These are phyloP conservation scores for Erythrocebus patas DNA, from an alignment of 2,113 vertebrate genomes.

Conservation along the genomic window DNA sequence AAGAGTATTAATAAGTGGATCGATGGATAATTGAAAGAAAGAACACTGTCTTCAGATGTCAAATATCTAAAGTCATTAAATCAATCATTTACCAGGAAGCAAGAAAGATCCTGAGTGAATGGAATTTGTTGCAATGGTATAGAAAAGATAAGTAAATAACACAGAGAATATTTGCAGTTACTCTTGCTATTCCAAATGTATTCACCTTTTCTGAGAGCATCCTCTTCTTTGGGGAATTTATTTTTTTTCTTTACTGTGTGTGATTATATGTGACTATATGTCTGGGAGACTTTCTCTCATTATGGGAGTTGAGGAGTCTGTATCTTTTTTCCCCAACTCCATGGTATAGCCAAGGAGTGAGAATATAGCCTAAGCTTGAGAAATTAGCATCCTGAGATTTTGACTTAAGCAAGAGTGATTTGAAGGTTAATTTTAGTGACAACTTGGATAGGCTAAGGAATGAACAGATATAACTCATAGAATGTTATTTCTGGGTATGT, in stretches of 20 bases:
- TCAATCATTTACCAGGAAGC: not conserved
- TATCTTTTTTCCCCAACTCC: not conserved
- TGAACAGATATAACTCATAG: no score
- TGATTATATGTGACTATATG: not conserved
- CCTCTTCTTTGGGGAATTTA: not conserved
- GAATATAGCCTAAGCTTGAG: not conserved
- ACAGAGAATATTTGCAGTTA: not conserved
- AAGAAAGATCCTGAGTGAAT: not conserved
- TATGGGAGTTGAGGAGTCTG: not conserved
- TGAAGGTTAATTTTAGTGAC: not conserved
- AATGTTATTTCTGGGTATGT: not conserved
- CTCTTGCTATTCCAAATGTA: not conserved
- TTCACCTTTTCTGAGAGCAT: not conserved
- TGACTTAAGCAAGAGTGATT: not conserved
- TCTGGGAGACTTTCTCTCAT: not conserved
- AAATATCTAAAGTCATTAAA: not conserved
- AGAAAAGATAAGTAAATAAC: not conserved
- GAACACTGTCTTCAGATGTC: not conserved
- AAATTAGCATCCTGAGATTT: not conserved
- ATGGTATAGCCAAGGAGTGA: not conserved
- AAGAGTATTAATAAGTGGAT: not conserved
- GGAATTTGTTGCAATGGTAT: not conserved
- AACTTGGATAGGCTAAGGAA: not conserved
- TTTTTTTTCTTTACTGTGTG: not conserved
- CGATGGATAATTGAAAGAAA: not conserved